Base-by-base conservation (phyloP, 2,113 vertebrate species). In the Mesoclemmys tuberculata region DNA sequence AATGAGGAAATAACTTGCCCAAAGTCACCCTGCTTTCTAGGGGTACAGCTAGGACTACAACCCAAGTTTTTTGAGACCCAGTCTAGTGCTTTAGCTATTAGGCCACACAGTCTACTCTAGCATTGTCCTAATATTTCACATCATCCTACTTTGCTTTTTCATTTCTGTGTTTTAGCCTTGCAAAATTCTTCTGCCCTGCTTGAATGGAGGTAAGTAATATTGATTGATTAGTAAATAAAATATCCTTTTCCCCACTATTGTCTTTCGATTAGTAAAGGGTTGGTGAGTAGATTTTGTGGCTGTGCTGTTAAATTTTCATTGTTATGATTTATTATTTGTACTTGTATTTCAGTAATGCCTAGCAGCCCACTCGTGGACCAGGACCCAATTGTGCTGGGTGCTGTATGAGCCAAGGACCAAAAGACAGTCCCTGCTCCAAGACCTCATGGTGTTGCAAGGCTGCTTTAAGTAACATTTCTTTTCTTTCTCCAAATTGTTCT, bases 151-250 rank as follows among this genome's bases (percentile, higher is more conserved):
- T 91, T 41, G 3, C 16, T 48, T 22, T 88, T 79, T 56, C 35
- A 7, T 6, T 83, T 88, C 54, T 26, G 2, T 49, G 27, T 14
- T 80, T 94, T 74, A 92, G 26, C 26, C 64, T 56, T 0, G 0
- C 44, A 27, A 80, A 95, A 93, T 96, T 93, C 51, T 80, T 79
- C 52, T 26, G 18, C 41, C 77, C 77, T 52, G 18, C 71, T 8
- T 49, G 0, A 8, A 19, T 1, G 2, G 44, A 78, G 92, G 89
- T 51, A 49, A 58, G 82, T 93, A 93, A 96, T 93, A 92, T 19
- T 95, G 87, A 94, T 97, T 96, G 94, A 92, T 89, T 90, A 96
- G 97, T 94, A 88, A 96, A 97, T 97, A 97, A 97, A 94, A 94
- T 96, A 95, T 95, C 88, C 86, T n/a, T n/a, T 64, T n/a, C 4